phyloP scores from a whole-genome alignment of 2,797 vertebrate species.

The Coccyzus lansbergi region DNA sequence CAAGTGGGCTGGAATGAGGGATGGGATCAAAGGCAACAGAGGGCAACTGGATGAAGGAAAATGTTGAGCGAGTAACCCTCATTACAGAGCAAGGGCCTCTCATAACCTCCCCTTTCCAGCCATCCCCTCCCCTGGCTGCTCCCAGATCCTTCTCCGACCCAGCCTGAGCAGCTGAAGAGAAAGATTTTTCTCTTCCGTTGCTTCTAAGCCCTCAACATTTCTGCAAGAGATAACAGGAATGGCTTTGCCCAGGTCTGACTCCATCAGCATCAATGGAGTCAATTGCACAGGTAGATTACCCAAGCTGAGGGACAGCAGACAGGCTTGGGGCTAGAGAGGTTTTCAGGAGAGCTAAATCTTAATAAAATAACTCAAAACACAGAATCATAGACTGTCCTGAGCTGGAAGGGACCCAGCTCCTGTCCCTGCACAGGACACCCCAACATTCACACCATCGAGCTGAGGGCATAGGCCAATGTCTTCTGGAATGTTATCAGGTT shows the following conservation, averaged over 20 bases:
- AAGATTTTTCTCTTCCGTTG: not conserved
- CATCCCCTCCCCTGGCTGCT: not conserved
- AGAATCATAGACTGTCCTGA: too few relatives aligned
- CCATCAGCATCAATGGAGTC: not conserved
- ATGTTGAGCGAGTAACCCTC: not conserved
- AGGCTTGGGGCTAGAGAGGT: not conserved
- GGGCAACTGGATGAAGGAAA: not conserved
- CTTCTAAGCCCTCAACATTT: not conserved
- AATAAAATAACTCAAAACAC: not conserved
- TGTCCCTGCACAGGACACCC: too few relatives aligned
- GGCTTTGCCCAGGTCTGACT: not conserved
- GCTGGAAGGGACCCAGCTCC: too few relatives aligned
- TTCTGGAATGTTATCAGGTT: too few relatives aligned
- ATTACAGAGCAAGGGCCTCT: not conserved
- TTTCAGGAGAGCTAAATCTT: not conserved
- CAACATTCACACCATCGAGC: too few relatives aligned
- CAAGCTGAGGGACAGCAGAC: not conserved
- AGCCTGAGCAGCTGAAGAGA: not conserved
- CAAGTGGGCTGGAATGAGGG: slow-evolving; percentile 31
- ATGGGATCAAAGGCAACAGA: not conserved
- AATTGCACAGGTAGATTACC: not conserved
- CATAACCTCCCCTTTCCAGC: not conserved
- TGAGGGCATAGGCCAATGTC: too few relatives aligned
- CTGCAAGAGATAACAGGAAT: not conserved
- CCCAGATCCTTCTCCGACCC: not conserved